phyloP scores from a whole-genome alignment of 2,113 vertebrate genomes.

The Cavia aperea region DNA sequence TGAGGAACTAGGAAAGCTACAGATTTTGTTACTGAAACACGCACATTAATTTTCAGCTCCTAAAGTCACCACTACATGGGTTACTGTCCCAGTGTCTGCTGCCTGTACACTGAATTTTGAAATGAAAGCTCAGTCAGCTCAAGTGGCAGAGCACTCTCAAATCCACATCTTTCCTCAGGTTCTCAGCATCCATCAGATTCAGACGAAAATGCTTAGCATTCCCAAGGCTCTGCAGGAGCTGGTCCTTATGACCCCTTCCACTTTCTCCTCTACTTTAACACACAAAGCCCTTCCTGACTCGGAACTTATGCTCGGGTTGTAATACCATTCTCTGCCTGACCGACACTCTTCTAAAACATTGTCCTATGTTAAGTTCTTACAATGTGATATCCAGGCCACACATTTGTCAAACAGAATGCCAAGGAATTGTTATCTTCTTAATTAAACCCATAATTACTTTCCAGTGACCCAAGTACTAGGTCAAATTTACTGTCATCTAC shows the following conservation, averaged over 20 bases:
- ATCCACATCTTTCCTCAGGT: not conserved
- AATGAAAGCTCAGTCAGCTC: conserved; percentile 30
- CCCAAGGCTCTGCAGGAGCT: not conserved
- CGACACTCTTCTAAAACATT: not conserved
- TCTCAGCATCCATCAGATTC: not conserved
- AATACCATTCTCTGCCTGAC: not conserved
- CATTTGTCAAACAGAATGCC: not conserved
- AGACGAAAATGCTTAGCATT: not conserved
- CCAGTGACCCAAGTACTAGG: not conserved
- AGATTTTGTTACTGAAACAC: conserved; percentile 41
- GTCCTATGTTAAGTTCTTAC: not conserved
- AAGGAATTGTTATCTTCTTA: not conserved
- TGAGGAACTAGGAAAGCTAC: conserved; percentile 34
- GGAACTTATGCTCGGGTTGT: not conserved
- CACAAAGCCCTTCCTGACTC: not conserved
- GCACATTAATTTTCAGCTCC: conserved; percentile 61
- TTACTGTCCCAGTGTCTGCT: not conserved
- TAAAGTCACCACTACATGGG: conserved; percentile 38
- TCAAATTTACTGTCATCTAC: not conserved
- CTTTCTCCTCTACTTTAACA: not conserved
- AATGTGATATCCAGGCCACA: not conserved
- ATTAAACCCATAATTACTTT: not conserved
- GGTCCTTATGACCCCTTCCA: rapidly evolving
- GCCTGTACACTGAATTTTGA: conserved; percentile 9
- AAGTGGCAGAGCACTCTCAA: not conserved